Conservation (phyloP, 2,888 invertebrate genomes). For the Cantharis rustica region DNA sequence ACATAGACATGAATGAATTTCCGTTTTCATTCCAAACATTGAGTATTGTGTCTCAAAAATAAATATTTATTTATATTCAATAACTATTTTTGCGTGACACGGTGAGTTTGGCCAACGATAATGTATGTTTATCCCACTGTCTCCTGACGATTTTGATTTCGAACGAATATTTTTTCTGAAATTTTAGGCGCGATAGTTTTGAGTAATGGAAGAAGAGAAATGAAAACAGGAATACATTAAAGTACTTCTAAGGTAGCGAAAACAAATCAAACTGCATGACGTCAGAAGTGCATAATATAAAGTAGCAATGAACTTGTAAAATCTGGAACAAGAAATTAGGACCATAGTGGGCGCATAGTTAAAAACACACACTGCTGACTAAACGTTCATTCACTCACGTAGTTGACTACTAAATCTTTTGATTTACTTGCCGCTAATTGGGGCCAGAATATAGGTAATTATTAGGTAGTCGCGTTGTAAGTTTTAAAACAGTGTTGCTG, state of each 20-base stretch:
- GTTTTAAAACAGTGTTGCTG: background rate
- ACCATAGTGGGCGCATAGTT: background rate
- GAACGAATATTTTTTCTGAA: too few species aligned
- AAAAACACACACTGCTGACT: background rate
- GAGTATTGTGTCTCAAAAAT: background rate
- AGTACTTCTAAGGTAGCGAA: background rate
- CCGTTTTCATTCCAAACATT: background rate
- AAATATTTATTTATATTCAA: background rate
- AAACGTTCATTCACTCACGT: background rate
- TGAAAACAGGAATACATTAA: too few species aligned
- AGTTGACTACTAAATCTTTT: background rate
- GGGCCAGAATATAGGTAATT: background rate
- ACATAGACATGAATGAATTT: background rate
- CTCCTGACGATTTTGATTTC: too few species aligned
- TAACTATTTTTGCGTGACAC: background rate
- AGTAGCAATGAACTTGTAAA: background rate
- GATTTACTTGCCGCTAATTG: background rate
- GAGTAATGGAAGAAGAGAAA: too few species aligned
- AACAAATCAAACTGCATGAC: background rate
- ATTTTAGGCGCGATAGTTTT: too few species aligned
- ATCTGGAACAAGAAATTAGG: background rate
- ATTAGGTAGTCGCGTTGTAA: background rate
- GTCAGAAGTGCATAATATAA: background rate
- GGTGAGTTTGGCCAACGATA: background rate
- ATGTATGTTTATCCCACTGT: too few species aligned